Evolutionary conservation across 92 coral and sea anemone species (phyloP).

Genomic region (Ricordea florida): DNA sequence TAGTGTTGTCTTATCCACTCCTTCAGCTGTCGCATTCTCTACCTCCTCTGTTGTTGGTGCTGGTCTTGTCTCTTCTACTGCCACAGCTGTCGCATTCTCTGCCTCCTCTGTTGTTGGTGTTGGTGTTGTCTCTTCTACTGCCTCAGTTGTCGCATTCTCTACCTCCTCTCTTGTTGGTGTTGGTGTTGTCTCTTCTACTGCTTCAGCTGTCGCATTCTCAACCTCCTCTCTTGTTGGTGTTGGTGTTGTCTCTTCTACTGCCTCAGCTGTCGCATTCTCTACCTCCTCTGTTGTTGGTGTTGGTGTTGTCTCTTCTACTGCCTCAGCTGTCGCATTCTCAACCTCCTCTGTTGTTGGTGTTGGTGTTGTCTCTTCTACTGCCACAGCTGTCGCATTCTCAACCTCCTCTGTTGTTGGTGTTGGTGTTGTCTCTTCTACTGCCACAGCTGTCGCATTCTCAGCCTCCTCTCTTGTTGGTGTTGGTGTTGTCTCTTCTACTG

Average conservation of each 20-base stretch:
- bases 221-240: conserved; percentile 10
- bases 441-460: conserved; percentile 12
- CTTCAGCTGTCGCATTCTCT: neutral
- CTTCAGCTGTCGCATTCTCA: neutral
- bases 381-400: neutral
- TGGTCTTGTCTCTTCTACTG: conserved; percentile 3
- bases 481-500: neutral
- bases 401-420: neutral
- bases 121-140: neutral
- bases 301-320: neutral
- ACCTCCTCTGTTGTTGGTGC: neutral
- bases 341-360: neutral
- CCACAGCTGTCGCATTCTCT: neutral
- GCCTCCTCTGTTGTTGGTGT: neutral
- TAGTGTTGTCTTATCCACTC: neutral
- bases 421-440: neutral
- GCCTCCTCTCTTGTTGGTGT: neutral
- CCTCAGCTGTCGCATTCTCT: neutral
- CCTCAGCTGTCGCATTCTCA: neutral
- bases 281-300: neutral
- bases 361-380: neutral
- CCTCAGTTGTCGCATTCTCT: conserved; percentile 16
- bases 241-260: neutral
- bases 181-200: too few relatives aligned
- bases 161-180: neutral